Evolutionary conservation across 2,888 invertebrate species (phyloP).

Genomic region (Caenorhabditis virilis): DNA sequence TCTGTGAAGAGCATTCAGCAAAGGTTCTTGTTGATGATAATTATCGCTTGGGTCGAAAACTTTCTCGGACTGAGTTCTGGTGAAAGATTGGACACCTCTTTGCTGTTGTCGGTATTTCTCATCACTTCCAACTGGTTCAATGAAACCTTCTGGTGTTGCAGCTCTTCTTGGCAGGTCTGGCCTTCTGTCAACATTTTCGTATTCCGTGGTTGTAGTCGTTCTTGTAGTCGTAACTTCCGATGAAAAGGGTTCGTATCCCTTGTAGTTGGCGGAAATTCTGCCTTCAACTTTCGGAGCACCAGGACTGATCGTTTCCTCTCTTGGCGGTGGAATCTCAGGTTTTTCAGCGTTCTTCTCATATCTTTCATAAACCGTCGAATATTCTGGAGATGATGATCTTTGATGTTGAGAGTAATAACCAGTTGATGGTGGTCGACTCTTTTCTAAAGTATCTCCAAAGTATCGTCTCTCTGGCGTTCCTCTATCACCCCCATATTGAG

Average conservation of each 20-base stretch:
- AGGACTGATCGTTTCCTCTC: neutral
- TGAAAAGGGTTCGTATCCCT: slow-evolving; percentile 38
- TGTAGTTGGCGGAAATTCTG: slow-evolving; percentile 28
- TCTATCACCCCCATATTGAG: slow-evolving; percentile 52
- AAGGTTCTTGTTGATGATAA: neutral
- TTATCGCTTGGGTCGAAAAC: slow-evolving; percentile 22
- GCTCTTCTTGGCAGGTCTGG: slow-evolving; percentile 33
- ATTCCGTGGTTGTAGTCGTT: slow-evolving; percentile 39
- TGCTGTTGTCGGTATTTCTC: slow-evolving; percentile 3
- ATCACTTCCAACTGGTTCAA: slow-evolving; percentile 12
- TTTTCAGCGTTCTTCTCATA: slow-evolving; percentile 37
- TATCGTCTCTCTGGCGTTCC: slow-evolving; percentile 39
- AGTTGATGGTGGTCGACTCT: slow-evolving; percentile 24
- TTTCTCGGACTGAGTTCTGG: slow-evolving; percentile 49
- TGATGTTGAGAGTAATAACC: slow-evolving; percentile 32
- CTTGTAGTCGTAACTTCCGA: slow-evolving; percentile 38
- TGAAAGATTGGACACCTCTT: slow-evolving; percentile 36
- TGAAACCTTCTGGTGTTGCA: slow-evolving; percentile 32
- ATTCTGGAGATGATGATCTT: slow-evolving; percentile 39
- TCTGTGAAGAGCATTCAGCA: slow-evolving; percentile 25
- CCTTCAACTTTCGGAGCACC: slow-evolving; percentile 21
- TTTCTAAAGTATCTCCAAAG: slow-evolving; percentile 46
- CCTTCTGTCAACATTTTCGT: slow-evolving; percentile 34
- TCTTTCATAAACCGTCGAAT: slow-evolving; percentile 45
- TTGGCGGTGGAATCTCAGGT: slow-evolving; percentile 26